Base-by-base conservation (phyloP, 2,113 vertebrate species). In the Morone saxatilis region DNA sequence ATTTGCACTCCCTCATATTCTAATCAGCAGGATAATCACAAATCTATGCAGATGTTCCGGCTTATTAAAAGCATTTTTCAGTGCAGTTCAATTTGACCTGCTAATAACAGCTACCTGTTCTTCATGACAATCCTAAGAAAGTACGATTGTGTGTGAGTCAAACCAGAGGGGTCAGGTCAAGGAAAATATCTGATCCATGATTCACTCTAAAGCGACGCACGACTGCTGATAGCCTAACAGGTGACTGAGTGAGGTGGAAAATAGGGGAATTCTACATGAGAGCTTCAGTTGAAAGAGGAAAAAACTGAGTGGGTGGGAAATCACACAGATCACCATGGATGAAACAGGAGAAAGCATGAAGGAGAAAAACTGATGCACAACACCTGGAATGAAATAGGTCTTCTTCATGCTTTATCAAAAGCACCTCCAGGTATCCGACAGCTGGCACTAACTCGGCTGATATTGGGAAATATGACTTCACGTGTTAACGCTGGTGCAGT, bases 161-260 rank as follows among this genome's bases (percentile, higher is more conserved):
- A 31, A 61, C 13, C 16, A 50, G 47, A 74, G 5, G 19, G 84
- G 74, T 69, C 71, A 60, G 48, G 60, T 13, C 0, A 2, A 76
- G 43, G 41, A 81, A 76, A 72, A 81, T 22, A 70, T 48, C 43
- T 70, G 66, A 80, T 90, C 76, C 66, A 83, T 87, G 80, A 87
- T 74, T 90, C 59, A 57, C 14, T 77, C 12, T 36, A 43, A 72
- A 72, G 66, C 40, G 11, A 66, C 63, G 71, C 47, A 12, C 50
- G 59, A n/a, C 19, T 65, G 43, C 53, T 73, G 72, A 82, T 72
- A 47, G 31, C 7, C 36, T 25, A 57, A 67, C 41, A 31, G 73
- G 72, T 0, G 16, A 48, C 22, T 25, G 67, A 48, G 65, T 40
- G 51, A 86, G 60, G 69, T 53, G 50, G 72, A 77, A 81, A 77